phyloP scores from a whole-genome alignment of 2,113 vertebrate species.

The Neotragus moschatus region DNA sequence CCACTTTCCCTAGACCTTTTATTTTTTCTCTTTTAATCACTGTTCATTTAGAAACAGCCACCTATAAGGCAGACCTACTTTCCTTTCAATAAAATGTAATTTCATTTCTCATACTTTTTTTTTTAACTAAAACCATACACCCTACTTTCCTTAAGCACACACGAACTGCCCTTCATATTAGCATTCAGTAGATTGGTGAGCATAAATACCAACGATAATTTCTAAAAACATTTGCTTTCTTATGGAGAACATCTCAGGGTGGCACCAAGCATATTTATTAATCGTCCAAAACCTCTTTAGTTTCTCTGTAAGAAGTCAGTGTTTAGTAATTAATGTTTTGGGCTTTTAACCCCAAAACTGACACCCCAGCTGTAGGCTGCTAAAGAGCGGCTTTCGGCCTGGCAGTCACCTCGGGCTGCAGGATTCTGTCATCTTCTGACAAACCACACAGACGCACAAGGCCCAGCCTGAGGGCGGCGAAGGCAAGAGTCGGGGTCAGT shows the following conservation, averaged over 20 bases:
- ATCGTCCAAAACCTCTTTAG: background rate
- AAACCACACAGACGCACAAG: fast-evolving
- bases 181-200: background rate
- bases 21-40: background rate
- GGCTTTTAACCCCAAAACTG: background rate
- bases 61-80: background rate
- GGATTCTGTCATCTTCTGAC: background rate
- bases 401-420: background rate
- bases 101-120: background rate
- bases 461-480: too few species aligned
- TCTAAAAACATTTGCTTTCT: background rate
- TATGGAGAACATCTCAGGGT: background rate
- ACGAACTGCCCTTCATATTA: background rate
- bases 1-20: background rate
- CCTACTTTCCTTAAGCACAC: background rate
- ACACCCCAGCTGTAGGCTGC: background rate
- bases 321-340: background rate
- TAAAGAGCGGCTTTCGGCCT: fast-evolving
- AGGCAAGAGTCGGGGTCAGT: background rate
- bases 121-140: background rate
- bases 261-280: background rate
- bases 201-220: background rate
- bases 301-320: background rate
- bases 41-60: background rate
- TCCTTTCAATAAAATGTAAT: background rate